Conservation (phyloP, 2,113 vertebrate genomes). For the Leuciscus idus region DNA sequence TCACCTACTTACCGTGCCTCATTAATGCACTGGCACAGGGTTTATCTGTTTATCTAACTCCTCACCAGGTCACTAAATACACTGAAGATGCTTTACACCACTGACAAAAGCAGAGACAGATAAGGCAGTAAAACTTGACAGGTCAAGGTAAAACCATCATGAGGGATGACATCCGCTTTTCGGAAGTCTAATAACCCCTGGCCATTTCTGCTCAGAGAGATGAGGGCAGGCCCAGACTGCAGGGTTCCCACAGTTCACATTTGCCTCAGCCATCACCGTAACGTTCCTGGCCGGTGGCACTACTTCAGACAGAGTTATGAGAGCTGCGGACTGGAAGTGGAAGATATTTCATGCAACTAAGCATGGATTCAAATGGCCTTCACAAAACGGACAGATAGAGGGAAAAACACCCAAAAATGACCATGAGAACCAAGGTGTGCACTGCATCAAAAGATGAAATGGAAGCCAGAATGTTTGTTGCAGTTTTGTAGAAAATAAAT, state of each 20-base stretch:
- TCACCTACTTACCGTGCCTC: not conserved
- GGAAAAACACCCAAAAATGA: not conserved
- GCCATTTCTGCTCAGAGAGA: not conserved
- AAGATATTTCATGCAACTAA: constrained; percentile 20
- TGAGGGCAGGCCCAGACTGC: not conserved
- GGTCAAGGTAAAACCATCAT: constrained; percentile 40
- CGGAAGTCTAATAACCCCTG: not conserved
- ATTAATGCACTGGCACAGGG: constrained; percentile 18
- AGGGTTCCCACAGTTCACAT: constrained; percentile 38
- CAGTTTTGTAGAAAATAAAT: too few relatives aligned
- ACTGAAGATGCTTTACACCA: constrained; percentile 27
- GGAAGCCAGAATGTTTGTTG: not conserved
- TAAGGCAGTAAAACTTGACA: constrained; percentile 42
- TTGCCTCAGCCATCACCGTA: not conserved
- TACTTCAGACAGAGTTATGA: constrained; percentile 10
- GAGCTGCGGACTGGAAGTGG: not conserved
- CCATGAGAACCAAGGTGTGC: not conserved
- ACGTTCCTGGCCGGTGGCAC: not conserved
- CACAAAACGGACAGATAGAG: not conserved
- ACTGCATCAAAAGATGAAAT: not conserved
- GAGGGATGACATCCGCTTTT: constrained; percentile 29
- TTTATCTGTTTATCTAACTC: constrained; percentile 36
- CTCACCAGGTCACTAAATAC: constrained; percentile 21
- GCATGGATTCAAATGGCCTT: not conserved
- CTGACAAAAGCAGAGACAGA: constrained; percentile 34